These are phyloP conservation scores for Drosophila acutilabella DNA, from an alignment of 2,888 invertebrate genomes.

Conservation along the genomic window DNA sequence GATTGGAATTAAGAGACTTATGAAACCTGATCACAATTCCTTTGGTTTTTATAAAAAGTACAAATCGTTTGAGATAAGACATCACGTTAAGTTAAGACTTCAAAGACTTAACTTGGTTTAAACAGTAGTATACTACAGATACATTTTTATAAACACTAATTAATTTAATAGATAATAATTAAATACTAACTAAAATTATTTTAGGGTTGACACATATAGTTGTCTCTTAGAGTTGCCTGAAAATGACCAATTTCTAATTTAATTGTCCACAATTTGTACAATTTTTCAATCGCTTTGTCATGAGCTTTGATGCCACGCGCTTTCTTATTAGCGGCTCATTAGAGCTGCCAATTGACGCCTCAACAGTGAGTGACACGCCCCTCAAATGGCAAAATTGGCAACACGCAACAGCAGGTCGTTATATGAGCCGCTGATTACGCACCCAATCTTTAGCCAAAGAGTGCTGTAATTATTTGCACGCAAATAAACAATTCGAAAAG, in stretches of 20 bases:
- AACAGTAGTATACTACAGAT: no score
- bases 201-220: no score
- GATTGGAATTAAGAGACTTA: no score
- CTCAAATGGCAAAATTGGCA: conserved; percentile 32
- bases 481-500: conserved; percentile 75
- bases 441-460: conserved; percentile 40
- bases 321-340: conserved; percentile 77
- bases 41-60: no score
- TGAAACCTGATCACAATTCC: no score
- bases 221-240: background rate
- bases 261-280: background rate
- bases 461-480: conserved; percentile 72
- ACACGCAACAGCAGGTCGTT: conserved; percentile 45
- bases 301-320: conserved; percentile 34
- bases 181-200: no score
- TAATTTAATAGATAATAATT: no score
- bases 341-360: conserved; percentile 62
- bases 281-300: conserved; percentile 7
- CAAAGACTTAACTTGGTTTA: no score
- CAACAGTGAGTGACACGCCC: conserved; percentile 40
- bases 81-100: no score
- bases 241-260: no score
- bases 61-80: no score
- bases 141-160: no score
- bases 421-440: conserved; percentile 53